Evolutionary conservation across 2,113 vertebrate genomes (phyloP).

Genomic region (Channa maculata): DNA sequence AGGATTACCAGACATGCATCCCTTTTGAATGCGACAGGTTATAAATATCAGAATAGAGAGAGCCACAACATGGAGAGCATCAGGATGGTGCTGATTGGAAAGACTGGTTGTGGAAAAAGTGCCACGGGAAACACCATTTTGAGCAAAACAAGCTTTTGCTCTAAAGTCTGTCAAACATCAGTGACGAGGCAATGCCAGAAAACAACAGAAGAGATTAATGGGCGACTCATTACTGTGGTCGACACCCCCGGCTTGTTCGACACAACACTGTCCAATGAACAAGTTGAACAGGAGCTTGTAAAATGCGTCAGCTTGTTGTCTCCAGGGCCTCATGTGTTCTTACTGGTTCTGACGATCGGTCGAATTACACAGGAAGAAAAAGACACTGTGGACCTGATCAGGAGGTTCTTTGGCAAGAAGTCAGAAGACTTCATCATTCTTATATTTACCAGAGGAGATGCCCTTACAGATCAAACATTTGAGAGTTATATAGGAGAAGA

Average conservation of each 20-base stretch:
- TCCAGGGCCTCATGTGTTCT: conserved; percentile 70
- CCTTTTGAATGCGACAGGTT: rapidly evolving
- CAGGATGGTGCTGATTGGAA: conserved; percentile 23
- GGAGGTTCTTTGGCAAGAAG: conserved; percentile 52
- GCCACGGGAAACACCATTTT: conserved; percentile 52
- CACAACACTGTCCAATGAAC: neutral
- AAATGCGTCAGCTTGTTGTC: conserved; percentile 52
- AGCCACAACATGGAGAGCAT: too few species aligned
- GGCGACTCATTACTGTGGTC: neutral
- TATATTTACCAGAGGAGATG: conserved; percentile 66
- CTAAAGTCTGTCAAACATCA: rapidly evolving
- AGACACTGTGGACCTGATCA: conserved; percentile 51
- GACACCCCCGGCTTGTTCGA: conserved; percentile 59
- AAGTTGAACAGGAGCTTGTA: conserved; percentile 30
- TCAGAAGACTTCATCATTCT: conserved; percentile 50
- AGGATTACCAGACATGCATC: neutral
- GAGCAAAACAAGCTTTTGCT: neutral
- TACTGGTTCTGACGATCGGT: conserved; percentile 60
- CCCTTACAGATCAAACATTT: conserved; percentile 1
- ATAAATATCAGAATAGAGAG: neutral
- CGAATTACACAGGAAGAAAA: conserved; percentile 65
- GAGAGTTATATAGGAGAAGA: conserved; percentile 6
- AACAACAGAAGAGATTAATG: neutral
- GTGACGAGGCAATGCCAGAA: conserved; percentile 44
- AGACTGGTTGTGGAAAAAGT: conserved; percentile 62